A percentile compares a stretch with the other conserved stretches of the same genome.
phyloP scores from a whole-genome alignment of 2,888 invertebrate genomes.

The Hemistola chrysoprasaria region DNA sequence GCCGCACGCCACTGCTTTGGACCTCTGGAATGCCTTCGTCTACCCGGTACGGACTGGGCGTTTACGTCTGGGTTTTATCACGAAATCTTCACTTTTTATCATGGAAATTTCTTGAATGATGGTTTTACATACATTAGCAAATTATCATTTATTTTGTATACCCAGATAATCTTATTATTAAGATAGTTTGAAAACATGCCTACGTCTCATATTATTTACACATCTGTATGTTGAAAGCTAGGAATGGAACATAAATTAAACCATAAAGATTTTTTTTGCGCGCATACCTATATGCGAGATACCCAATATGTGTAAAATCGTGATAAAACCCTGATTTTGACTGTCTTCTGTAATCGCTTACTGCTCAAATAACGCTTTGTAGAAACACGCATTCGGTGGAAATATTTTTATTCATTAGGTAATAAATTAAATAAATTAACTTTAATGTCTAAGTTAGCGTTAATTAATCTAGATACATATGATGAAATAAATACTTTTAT shows the following conservation, averaged over 20 bases:
- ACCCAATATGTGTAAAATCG: no score
- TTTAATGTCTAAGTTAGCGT: conserved; percentile 12
- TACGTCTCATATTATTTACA: no score
- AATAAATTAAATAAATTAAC: conserved; percentile 14
- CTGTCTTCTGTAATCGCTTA: conserved; percentile 12
- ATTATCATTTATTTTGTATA: no score
- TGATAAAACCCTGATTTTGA: conserved; percentile 15
- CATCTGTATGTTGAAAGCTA: no score
- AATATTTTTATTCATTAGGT: conserved; percentile 10
- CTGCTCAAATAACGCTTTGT: conserved; percentile 14
- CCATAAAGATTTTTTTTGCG: no score
- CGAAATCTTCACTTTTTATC: conserved; percentile 10
- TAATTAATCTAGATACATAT: conserved; percentile 23
- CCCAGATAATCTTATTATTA: no score
- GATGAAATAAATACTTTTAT: conserved; percentile 30
- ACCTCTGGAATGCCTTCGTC: conserved; percentile 85
- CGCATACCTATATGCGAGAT: no score
- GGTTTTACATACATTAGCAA: no score
- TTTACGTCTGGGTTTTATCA: conserved; percentile 30
- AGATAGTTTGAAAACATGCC: no score
- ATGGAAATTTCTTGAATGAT: no score
- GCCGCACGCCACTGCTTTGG: conserved; percentile 87
- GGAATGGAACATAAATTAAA: no score
- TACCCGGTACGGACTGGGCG: conserved; percentile 83
- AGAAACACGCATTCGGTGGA: conserved; percentile 11